A percentile compares a stretch with the other conserved stretches of the same genome.
phyloP scores from a whole-genome alignment of 1,140 invertebrate genomes.

The Drosophila trapezifrons region DNA sequence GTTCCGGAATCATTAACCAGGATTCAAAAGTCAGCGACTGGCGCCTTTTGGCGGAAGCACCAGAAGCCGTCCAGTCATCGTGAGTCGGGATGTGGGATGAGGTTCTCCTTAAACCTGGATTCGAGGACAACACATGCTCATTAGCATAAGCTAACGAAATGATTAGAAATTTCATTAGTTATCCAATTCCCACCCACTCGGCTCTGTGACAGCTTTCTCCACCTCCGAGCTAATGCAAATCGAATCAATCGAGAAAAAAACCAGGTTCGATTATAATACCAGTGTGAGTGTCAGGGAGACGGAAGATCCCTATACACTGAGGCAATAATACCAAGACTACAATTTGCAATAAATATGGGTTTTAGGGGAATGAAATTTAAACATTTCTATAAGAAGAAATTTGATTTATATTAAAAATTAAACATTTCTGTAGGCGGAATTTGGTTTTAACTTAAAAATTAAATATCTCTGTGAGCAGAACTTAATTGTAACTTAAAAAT shows the following conservation, averaged over 20 bases:
- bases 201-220: conserved; percentile 6
- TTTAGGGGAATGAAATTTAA: too few species aligned
- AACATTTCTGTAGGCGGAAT: too few species aligned
- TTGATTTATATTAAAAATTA: too few species aligned
- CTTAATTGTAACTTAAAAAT: too few species aligned
- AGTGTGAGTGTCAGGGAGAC: background rate
- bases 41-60: conserved; percentile 17
- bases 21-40: conserved; percentile 36
- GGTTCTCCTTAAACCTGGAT: conserved; percentile 1
- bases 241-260: conserved; percentile 38
- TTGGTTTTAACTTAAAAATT: too few species aligned
- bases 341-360: too few species aligned
- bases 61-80: conserved; percentile 33
- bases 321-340: background rate
- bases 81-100: conserved; percentile 22
- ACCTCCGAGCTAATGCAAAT: conserved; percentile 21
- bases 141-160: conserved; percentile 61
- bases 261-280: conserved; percentile 31
- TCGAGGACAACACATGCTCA: conserved; percentile 57
- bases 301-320: background rate
- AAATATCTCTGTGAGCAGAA: too few species aligned
- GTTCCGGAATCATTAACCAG: conserved; percentile 37
- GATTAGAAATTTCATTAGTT: conserved; percentile 50
- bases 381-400: too few species aligned
- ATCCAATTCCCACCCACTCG: conserved; percentile 10